Percentiles rank a stretch among this genome's conserved stretches.
Conservation (phyloP, 2,888 invertebrate genomes). For the Lamellibrachia columna region DNA sequence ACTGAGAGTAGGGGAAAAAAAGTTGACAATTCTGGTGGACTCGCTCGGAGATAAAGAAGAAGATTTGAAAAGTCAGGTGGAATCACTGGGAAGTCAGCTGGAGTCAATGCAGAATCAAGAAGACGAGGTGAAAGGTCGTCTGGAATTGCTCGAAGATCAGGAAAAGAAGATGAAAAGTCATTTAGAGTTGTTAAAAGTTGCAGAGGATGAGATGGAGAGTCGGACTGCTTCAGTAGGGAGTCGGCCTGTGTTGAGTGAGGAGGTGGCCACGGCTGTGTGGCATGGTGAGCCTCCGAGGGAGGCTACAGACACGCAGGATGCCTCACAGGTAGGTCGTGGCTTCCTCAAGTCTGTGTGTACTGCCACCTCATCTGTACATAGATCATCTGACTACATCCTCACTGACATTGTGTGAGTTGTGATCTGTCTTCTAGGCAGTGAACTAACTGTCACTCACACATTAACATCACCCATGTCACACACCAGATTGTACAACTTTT, state of each 20-base stretch:
- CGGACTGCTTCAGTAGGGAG: too few relatives aligned
- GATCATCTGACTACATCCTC: neutral
- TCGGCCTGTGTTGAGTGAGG: neutral
- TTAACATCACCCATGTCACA: neutral
- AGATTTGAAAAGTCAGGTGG: neutral
- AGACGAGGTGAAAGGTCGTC: neutral
- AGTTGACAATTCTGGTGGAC: neutral
- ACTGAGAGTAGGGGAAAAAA: neutral
- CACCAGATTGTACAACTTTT: neutral
- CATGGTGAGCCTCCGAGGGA: neutral
- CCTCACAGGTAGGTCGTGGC: neutral
- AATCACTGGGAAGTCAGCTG: too few relatives aligned
- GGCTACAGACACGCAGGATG: neutral
- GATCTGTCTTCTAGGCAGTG: neutral
- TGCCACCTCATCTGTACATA: neutral
- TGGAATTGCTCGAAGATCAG: neutral
- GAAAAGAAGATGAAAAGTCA: neutral
- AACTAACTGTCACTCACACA: neutral
- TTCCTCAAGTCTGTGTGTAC: neutral
- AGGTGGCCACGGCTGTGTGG: neutral
- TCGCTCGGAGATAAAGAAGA: neutral
- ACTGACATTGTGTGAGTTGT: neutral
- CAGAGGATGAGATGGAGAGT: too few relatives aligned
- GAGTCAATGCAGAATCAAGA: neutral
- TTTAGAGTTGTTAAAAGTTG: neutral